phyloP scores from a whole-genome alignment of 2,888 invertebrate genomes.

The Temnothorax rugatulus region DNA sequence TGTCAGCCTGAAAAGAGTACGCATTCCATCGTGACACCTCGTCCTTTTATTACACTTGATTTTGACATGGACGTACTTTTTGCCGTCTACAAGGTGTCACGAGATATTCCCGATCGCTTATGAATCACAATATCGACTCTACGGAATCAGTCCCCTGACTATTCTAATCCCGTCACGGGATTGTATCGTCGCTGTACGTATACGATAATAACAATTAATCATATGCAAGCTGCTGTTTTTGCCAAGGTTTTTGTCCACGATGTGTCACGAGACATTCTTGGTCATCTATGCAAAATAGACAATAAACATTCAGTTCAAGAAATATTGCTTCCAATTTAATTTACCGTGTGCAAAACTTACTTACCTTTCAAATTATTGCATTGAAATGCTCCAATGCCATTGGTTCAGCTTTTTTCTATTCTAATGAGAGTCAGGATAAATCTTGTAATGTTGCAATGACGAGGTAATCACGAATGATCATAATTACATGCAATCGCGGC shows the following conservation, averaged over 20 bases:
- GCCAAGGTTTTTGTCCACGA: background rate
- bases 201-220: slow-evolving; percentile 8
- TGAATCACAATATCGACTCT: slow-evolving; percentile 40
- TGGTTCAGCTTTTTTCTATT: background rate
- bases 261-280: background rate
- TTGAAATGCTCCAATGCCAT: no score
- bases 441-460: no score
- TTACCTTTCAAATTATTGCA: background rate
- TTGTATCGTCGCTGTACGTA: background rate
- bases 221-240: background rate
- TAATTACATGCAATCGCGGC: background rate
- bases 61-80: slow-evolving; percentile 26
- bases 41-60: slow-evolving; percentile 30
- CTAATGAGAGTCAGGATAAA: background rate
- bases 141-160: background rate
- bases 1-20: slow-evolving; percentile 26
- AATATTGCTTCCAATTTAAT: background rate
- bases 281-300: background rate
- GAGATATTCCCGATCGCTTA: background rate
- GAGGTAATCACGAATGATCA: background rate
- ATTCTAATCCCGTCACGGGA: background rate
- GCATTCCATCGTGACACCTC: slow-evolving; percentile 32
- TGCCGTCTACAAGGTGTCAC: slow-evolving; percentile 28
- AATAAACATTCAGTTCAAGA: background rate
- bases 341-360: background rate